phyloP scores from a whole-genome alignment of 2,888 invertebrate species.

The Arge pagana region DNA sequence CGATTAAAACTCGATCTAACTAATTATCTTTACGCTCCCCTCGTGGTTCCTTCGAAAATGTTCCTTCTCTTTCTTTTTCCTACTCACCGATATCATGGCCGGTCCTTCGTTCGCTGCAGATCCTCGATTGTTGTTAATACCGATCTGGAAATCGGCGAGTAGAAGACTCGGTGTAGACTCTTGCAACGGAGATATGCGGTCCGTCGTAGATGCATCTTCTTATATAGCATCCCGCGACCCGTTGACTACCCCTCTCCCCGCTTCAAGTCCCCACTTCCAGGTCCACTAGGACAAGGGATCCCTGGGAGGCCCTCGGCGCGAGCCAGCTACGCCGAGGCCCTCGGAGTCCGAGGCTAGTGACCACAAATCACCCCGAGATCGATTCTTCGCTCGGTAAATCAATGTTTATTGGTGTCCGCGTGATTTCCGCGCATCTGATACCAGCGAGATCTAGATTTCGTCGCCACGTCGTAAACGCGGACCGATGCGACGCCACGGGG shows the following conservation, averaged over 20 bases:
- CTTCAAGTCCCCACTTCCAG: slow-evolving; percentile 22
- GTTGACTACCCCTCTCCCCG: slow-evolving; percentile 22
- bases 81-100: slow-evolving; percentile 21
- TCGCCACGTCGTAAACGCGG: neutral
- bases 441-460: neutral
- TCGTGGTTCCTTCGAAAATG: too few relatives aligned
- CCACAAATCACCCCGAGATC: slow-evolving; percentile 53
- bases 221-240: slow-evolving; percentile 47
- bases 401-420: slow-evolving; percentile 49
- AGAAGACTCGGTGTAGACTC: slow-evolving; percentile 4
- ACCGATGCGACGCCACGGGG: neutral
- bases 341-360: slow-evolving; percentile 30
- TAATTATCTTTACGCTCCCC: too few relatives aligned
- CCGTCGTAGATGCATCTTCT: slow-evolving; percentile 44
- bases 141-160: neutral
- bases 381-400: slow-evolving; percentile 55
- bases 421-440: slow-evolving; percentile 24
- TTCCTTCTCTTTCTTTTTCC: neutral
- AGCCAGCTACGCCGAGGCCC: slow-evolving; percentile 15
- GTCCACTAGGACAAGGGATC: slow-evolving; percentile 31
- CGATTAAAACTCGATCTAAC: too few relatives aligned
- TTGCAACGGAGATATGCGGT: slow-evolving; percentile 41
- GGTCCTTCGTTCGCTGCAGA: neutral
- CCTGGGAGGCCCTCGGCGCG: slow-evolving; percentile 32
- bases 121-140: neutral